Evolutionary conservation across 2,888 invertebrate genomes (phyloP), one percentile per base, ranked within the genome.

Genomic region (Malthinus flaveolus): DNA sequence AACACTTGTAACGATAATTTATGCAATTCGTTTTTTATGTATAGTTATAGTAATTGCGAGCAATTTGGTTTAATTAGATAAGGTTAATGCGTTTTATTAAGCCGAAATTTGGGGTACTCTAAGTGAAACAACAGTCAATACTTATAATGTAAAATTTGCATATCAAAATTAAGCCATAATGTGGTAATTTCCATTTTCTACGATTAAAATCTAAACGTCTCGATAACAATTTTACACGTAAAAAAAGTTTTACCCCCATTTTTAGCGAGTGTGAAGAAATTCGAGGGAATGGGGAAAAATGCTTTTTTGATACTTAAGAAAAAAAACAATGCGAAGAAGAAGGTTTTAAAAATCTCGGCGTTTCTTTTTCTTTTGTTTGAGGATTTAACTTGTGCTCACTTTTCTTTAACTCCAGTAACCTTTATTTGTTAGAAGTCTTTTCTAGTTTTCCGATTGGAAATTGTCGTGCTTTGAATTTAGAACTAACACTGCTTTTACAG

Each of bases 391-490:
- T 45, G 36, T 56, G 49, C 45, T 36, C 47, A 39, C 46, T 49
- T 56, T 56, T 49, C 49, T 44, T 49, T 49, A 49, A 56, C 56
- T 56, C 46, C 39, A 46, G 50, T 50, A 46, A 50, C 50, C 50
- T 50, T 56, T 56, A 49, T 56, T 56, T 56, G 50, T 36, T 34
- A 44, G 34, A 42, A 42, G 35, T 48, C 52, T 58, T 46, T 56
- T 56, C 50, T 53, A 53, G 58, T 53, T 55, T 55, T 50, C 45
- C 54, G 55, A 55, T 59, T 55, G 59, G 55, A 59, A 59, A 54
- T 54, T 59, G 59, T 59, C 53, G 59, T 55, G 59, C 59, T 47
- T 51, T 48, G 59, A 59, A 59, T 59, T 39, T 39, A 42, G 48
- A 59, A 51, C 53, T 49, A 54, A 54, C 53, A 49, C 55, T 32